phyloP scores from a whole-genome alignment of 2,888 invertebrate species.

The Deilephila elpenor region DNA sequence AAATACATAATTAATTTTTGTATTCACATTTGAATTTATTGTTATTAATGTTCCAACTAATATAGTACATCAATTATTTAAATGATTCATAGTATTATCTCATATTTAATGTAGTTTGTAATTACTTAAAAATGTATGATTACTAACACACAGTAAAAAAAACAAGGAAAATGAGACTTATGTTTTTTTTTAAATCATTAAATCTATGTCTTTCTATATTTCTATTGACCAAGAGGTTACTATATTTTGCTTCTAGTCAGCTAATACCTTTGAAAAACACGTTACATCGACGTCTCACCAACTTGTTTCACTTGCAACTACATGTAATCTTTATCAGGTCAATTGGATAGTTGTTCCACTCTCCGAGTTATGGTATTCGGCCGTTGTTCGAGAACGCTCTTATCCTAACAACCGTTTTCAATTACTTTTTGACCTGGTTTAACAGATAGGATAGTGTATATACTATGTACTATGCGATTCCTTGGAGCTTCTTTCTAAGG shows the following conservation, averaged over 20 bases:
- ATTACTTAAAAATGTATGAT: too few relatives aligned
- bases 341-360: conserved; percentile 17
- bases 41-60: too few relatives aligned
- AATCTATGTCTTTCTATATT: too few relatives aligned
- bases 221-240: too few relatives aligned
- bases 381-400: background rate
- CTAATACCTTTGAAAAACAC: background rate
- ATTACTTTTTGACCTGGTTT: background rate
- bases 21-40: too few relatives aligned
- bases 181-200: too few relatives aligned
- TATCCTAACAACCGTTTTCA: background rate
- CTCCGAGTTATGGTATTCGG: background rate
- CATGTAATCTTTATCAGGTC: conserved; percentile 21
- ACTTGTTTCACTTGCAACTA: conserved; percentile 9
- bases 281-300: background rate
- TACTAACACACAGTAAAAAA: too few relatives aligned
- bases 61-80: too few relatives aligned
- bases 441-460: background rate
- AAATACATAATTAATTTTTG: background rate
- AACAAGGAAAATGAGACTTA: too few relatives aligned
- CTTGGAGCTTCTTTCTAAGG: too few relatives aligned
- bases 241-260: background rate
- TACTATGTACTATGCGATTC: background rate
- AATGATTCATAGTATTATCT: too few relatives aligned
- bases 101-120: too few relatives aligned